Percentiles rank a stretch among this genome's conserved stretches.
phyloP scores from a whole-genome alignment of 2,797 vertebrate species.

The Halcyon smyrnensis region DNA sequence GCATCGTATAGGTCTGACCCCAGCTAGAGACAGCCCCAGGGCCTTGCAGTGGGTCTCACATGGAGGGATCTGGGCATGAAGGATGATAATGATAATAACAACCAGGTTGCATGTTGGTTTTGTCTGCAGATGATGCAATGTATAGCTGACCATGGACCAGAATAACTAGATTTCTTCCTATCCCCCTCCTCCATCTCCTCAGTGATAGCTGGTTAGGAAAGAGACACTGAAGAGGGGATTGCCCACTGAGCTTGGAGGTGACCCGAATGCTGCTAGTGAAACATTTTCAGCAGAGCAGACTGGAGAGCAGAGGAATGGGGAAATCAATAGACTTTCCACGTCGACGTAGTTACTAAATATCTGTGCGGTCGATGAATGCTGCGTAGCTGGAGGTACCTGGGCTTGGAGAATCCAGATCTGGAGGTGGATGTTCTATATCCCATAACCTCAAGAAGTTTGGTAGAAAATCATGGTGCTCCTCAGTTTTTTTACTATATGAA shows the following conservation, averaged over 20 bases:
- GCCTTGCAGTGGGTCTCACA: fast-evolving
- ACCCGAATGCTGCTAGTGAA: neutral
- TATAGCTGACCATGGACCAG: fast-evolving
- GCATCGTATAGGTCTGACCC: neutral
- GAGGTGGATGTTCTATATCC: neutral
- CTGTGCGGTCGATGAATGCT: fast-evolving
- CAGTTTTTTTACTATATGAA: neutral
- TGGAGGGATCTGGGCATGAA: neutral
- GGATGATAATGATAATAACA: neutral
- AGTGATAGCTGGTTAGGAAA: neutral
- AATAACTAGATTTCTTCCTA: neutral
- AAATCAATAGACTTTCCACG: neutral
- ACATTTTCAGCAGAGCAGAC: neutral
- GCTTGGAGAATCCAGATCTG: neutral
- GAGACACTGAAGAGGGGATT: neutral
- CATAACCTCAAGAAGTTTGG: neutral
- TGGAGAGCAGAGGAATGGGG: neutral
- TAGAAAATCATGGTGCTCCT: neutral
- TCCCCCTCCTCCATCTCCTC: too few species aligned
- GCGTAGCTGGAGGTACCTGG: neutral
- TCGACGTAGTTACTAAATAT: neutral
- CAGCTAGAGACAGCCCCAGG: neutral
- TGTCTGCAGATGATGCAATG: neutral
- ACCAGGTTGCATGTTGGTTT: neutral
- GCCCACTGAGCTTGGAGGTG: neutral